Evolutionary conservation across 2,113 vertebrate species (phyloP), one percentile per base, ranked within the genome.

Genomic region (Theristicus caerulescens): DNA sequence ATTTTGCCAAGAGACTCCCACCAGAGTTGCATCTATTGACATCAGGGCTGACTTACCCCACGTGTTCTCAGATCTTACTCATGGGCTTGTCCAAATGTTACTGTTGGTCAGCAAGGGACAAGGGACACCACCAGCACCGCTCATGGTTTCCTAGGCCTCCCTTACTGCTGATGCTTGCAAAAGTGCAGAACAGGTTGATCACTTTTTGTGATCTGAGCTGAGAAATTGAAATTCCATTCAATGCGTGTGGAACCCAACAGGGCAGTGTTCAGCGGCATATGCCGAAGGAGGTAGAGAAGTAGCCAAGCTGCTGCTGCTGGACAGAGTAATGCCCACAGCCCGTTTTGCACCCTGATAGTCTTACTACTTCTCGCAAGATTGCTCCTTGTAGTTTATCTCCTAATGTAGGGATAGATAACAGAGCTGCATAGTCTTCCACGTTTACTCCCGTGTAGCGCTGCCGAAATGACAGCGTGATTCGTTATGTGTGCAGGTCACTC

Each of bases 381-480:
- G 2, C 14, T 80, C 26, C 54, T 66, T 6, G 27, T 73, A 66
- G 58, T 79, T 85, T 34, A 51, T 84, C 38, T 62, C 62, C 71
- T 77, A 20, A 14, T 19, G 14, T 3, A 77, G 46, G 13, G 29
- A 1, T 38, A 61, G 62, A 51, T 46, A 72, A 18, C 16, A 62
- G 54, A 38, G 29, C 52, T 62, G 46, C 38, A 27, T 32, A 22
- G 71, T 22, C 54, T 82, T 49, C 26, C 47, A 32, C 16, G 26
- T 90, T 59, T 69, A 9, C 54, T 40, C 0, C 19, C 4, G 17
- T 1, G 0, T 52, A 38, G 9, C 0, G 0, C 57, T 77, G 59
- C 57, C 3, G 0, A 31, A 94, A 71, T 24, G 27, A 26, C 14
- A 4, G 42, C 0, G 2, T 51, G 22, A 16, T 62, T 32, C 20